These are phyloP conservation scores for Ennomos fuscantarius DNA, from an alignment of 2,888 invertebrate species.

Conservation along the genomic window DNA sequence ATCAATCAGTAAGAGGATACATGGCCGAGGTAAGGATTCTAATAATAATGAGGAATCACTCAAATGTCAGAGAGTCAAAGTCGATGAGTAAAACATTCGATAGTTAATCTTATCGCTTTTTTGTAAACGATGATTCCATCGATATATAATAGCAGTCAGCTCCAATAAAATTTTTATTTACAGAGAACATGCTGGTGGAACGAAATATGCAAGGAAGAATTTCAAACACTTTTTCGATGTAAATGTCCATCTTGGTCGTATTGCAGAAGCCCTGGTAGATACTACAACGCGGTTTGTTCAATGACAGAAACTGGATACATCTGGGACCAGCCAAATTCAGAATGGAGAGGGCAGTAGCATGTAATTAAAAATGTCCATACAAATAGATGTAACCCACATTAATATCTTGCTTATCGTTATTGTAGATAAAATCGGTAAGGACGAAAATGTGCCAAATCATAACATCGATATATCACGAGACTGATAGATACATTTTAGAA, in stretches of 20 bases:
- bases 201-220: conserved; percentile 96
- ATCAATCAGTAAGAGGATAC: conserved; percentile 92
- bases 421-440: conserved; percentile 35
- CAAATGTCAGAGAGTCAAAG: conserved; percentile 3
- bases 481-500: conserved; percentile 74
- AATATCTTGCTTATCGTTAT: conserved; percentile 40
- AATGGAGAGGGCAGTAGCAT: conserved; percentile 70
- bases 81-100: conserved; percentile 15
- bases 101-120: conserved; percentile 14
- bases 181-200: conserved; percentile 98
- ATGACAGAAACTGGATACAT: conserved; percentile 96
- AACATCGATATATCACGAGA: conserved; percentile 76
- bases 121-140: conserved; percentile 9
- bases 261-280: conserved; percentile 94
- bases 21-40: conserved; percentile 89
- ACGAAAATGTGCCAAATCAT: conserved; percentile 60
- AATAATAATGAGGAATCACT: background rate
- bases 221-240: conserved; percentile 93
- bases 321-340: conserved; percentile 91
- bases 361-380: conserved; percentile 21
- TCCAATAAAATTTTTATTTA: conserved; percentile 40
- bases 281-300: conserved; percentile 95
- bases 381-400: conserved; percentile 19
- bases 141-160: conserved; percentile 13
- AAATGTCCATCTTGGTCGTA: conserved; percentile 95